Percentiles rank a stretch among this genome's conserved stretches.
phyloP scores from a whole-genome alignment of 2,888 invertebrate genomes.

The Minunthozetes semirufus region DNA sequence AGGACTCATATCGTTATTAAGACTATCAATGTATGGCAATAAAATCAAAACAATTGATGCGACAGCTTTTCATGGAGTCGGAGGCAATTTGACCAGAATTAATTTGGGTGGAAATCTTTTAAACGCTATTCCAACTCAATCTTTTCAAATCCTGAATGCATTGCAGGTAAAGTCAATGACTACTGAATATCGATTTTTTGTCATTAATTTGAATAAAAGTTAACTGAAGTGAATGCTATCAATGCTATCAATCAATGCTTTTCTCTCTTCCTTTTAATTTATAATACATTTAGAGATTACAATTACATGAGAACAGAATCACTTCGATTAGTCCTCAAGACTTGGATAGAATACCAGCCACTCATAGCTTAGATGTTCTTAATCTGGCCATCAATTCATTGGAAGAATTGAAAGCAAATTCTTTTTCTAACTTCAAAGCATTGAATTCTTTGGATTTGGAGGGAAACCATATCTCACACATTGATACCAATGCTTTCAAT shows the following conservation, averaged over 20 bases:
- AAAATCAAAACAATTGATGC: constrained; percentile 60
- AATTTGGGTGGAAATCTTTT: constrained; percentile 79
- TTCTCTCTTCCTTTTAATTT: background rate
- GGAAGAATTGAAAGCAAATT: constrained; percentile 55
- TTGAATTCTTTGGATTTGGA: constrained; percentile 80
- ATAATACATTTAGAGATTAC: constrained; percentile 39
- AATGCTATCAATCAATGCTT: too few species aligned
- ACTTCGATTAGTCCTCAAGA: constrained; percentile 38
- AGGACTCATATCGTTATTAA: constrained; percentile 76
- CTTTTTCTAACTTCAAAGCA: constrained; percentile 69
- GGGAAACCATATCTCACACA: constrained; percentile 69
- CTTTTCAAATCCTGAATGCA: constrained; percentile 38
- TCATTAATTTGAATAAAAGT: background rate
- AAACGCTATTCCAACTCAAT: constrained; percentile 58
- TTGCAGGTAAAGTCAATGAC: constrained; percentile 27
- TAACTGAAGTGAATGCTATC: too few species aligned
- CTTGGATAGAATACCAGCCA: constrained; percentile 37
- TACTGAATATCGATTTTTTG: too few species aligned
- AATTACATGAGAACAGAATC: constrained; percentile 43
- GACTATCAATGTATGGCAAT: constrained; percentile 71
- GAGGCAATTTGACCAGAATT: constrained; percentile 76
- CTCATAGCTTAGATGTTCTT: constrained; percentile 66
- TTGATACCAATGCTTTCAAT: constrained; percentile 75
- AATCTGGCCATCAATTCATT: constrained; percentile 79
- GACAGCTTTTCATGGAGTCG: constrained; percentile 76